Base-by-base conservation (phyloP, 2,888 invertebrate species). In the Nowickia ferox region DNA sequence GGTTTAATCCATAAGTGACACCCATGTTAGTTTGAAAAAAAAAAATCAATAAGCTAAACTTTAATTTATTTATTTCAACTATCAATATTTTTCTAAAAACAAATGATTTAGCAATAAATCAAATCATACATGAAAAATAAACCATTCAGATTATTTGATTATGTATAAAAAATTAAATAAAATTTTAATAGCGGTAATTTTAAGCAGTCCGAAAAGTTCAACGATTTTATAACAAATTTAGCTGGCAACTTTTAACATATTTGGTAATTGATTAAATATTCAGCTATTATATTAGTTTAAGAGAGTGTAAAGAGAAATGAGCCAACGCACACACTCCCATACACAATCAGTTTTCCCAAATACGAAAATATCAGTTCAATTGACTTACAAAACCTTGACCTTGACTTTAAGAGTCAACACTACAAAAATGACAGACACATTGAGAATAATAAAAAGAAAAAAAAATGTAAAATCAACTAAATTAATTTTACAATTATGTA, bases 371-470 rank as follows among this genome's bases (percentile, higher is more conserved):
- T 63, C 63, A 63, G 44, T 63, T 63, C 30, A 71, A 44, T 55
- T 71, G 15, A 61, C 48, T 68, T 69, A 74, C 30, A 61, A 72
- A 80, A 76, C 76, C 66, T 76, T 84, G 71, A 61, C 84, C 80
- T 80, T 80, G 84, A 76, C 80, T 84, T 71, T 42, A 65, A 65
- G 22, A 77, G 51, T 63, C 71, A 71, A 84, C 51, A 59, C n/a
- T 48, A 74, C 19, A 48, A 57, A 30, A 72, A 57, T 46, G 11
- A 40, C 57, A 69, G 48, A 30, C n/a, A 69, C 13, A 42, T 63
- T 51, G 19, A 57, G 59, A 48, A 48, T 13, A 30, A 44, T 46
- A 44, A 59, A 17, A 59, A 72, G 13, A 48, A 11, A 44, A 65
- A 46, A 44, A 75, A 46, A 0, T 46, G 48, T 55, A 69, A 75